Conservation (phyloP, 2,888 invertebrate species). For the Agrotis segetum region DNA sequence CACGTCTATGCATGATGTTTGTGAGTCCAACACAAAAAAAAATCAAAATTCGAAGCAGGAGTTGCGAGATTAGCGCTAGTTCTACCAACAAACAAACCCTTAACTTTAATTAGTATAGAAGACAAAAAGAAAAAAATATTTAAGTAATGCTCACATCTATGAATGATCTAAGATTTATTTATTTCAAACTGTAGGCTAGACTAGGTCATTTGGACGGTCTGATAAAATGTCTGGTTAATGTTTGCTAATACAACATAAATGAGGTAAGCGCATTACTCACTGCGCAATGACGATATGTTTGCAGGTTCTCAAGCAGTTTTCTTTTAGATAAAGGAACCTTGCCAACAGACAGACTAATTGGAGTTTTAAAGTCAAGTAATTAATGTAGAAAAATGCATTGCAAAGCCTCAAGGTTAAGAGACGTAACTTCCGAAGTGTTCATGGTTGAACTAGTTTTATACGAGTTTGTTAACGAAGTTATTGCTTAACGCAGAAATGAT, state of each 20-base stretch:
- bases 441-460: constrained; percentile 45
- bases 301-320: constrained; percentile 5
- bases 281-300: constrained; percentile 27
- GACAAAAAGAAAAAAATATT: neutral
- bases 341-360: neutral
- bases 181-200: constrained; percentile 13
- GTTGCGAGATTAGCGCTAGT: no score
- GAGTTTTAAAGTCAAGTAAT: neutral
- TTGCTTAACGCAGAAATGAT: constrained; percentile 14
- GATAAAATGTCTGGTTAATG: constrained; percentile 45
- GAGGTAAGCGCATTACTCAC: constrained; percentile 73
- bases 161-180: constrained; percentile 6
- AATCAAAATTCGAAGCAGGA: no score
- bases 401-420: constrained; percentile 30
- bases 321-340: constrained; percentile 27
- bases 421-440: constrained; percentile 19
- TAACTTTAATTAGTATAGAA: constrained; percentile 3
- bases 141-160: no score
- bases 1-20: neutral
- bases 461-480: constrained; percentile 27
- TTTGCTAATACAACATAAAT: constrained; percentile 54
- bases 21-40: no score
- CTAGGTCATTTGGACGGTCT: neutral
- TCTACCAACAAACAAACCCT: no score
- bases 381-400: constrained; percentile 13